These are phyloP conservation scores for Delphinus delphis DNA, from an alignment of 2,113 vertebrate genomes.

Conservation along the genomic window DNA sequence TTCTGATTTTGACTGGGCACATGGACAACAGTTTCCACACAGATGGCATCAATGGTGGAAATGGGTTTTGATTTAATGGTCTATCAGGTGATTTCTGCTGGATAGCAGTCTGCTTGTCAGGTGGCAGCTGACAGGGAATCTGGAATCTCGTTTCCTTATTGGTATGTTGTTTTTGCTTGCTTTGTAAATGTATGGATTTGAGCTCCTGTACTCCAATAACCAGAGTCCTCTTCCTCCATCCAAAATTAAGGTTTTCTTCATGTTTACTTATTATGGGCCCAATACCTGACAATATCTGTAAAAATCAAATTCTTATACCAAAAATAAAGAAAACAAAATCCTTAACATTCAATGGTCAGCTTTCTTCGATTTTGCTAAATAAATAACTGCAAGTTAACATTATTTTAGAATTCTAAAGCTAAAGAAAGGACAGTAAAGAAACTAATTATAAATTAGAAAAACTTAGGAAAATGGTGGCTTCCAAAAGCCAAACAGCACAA, in stretches of 20 bases:
- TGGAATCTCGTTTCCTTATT: not conserved
- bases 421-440: not conserved
- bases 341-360: not conserved
- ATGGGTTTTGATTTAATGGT: not conserved
- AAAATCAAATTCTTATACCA: not conserved
- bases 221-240: not conserved
- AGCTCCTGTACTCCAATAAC: not conserved
- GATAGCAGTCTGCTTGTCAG: not conserved
- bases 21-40: not conserved
- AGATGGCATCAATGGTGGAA: not conserved
- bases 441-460: not conserved
- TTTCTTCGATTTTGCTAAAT: not conserved
- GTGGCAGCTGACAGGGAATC: not conserved
- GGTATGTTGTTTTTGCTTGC: not conserved
- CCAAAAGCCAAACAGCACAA: not conserved
- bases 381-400: not conserved
- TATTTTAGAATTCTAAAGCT: not conserved
- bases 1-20: not conserved
- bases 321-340: not conserved
- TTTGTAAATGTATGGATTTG: not conserved
- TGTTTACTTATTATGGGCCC: not conserved
- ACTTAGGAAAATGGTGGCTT: not conserved
- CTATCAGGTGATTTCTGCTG: not conserved
- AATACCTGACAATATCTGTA: not conserved
- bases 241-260: not conserved